Evolutionary conservation across 2,888 invertebrate species (phyloP), one percentile per base, ranked within the genome.

Genomic region (Masnerella sp.): DNA sequence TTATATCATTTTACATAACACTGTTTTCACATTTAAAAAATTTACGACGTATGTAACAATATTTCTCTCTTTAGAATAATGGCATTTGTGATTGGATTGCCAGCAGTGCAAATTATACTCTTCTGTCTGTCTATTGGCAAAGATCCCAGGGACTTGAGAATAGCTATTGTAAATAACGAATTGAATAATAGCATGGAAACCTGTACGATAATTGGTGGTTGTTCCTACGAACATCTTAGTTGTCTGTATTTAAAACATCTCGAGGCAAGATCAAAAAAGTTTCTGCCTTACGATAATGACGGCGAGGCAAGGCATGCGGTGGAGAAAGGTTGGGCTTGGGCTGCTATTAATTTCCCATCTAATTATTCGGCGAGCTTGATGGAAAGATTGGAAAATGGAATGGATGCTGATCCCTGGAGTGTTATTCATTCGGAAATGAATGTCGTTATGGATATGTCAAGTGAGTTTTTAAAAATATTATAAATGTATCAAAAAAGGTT

Each of bases 91-190:
- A 92, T 96, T 74, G 93, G 94, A 9, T 89, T 97, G 51, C 97
- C 97, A 0, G 91, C 96, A 1, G 90, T 93, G 1, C 96, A 97
- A 89, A 95, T 95, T 82, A 89, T 96, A 15, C 88, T 97, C 42
- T 97, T 97, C 89, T 97, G 96, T 84, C 88, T 95, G 49, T 94
- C 96, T 11, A 94, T 96, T 79, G 96, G 96, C n/a, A 94, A 94
- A 83, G 94, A 95, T 84, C 96, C 96, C 0, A 88, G 90, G 5
- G 93, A 93, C 9, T 88, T 97, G 0, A 91, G 91, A 38, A 85
- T 97, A 34, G 96, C 94, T 0, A 90, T 96, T 20, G 92, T 95
- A 18, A 97, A 97, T 88, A 88, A 94, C 78, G 97, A 97, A 87
- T 86, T 93, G 49, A 83, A 88, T 76, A 84, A 77, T 73, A 82